Evolutionary conservation across 2,888 invertebrate genomes (phyloP).

Genomic region (Parasteatoda lunata): DNA sequence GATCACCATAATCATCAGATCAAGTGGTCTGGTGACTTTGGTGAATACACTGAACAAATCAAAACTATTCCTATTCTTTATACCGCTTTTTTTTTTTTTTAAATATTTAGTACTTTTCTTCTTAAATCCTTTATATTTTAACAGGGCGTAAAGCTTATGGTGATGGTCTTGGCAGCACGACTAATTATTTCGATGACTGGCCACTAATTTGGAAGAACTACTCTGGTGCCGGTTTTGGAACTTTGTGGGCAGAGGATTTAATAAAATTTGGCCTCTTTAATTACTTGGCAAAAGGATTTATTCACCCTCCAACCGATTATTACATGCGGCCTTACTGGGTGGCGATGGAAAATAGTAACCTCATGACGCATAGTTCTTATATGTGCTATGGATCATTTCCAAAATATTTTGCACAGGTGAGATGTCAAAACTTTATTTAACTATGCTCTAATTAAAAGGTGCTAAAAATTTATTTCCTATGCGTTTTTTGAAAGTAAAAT

Average conservation of each 20-base stretch:
- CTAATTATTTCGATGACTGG: constrained; percentile 79
- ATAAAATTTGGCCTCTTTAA: constrained; percentile 86
- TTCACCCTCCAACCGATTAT: constrained; percentile 89
- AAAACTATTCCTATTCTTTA: no score
- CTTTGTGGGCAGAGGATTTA: constrained; percentile 89
- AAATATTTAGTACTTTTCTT: no score
- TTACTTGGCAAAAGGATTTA: constrained; percentile 85
- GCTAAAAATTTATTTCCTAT: no score
- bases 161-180: constrained; percentile 19
- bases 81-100: no score
- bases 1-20: no score
- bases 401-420: constrained; percentile 40
- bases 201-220: constrained; percentile 89
- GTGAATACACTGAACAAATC: no score
- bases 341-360: constrained; percentile 73
- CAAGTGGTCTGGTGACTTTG: no score
- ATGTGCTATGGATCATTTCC: constrained; percentile 69
- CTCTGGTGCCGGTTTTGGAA: constrained; percentile 82
- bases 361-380: constrained; percentile 67
- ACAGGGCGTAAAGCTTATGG: constrained; percentile 76
- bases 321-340: constrained; percentile 85
- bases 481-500: no score
- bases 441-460: no score
- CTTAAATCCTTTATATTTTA: neutral
- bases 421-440: neutral